Base-by-base conservation (phyloP, 2,797 vertebrate species). In the Brachymystax lenok region DNA sequence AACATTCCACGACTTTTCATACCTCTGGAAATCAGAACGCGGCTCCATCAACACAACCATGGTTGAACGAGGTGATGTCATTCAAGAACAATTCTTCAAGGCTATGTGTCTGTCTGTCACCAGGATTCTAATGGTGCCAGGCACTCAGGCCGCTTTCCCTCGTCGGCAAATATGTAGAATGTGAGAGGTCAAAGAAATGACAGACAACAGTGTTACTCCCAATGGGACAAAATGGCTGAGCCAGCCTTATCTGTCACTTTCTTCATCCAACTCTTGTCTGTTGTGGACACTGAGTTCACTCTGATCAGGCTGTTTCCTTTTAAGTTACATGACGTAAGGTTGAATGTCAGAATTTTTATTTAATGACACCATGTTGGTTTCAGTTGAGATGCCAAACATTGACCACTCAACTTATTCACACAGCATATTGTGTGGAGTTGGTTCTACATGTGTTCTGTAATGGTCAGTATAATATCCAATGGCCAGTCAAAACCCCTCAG, bases 101-200 rank as follows among this genome's bases (percentile, higher is more conserved):
- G 27, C 30, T 24, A n/a, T 24, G 17, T 2, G 17, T 1, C 24
- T 24, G 6, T 61, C 71, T 40, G 30, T 73, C 30, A 61, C 27
- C 13, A 30, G 52, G 54, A 73, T 13, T n/a, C 21, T 56, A 56
- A 33, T 59, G 52, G 12, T 30, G 52, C 17, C 14, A 61, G 19
- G 71, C 30, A 40, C 54, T 35, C 30, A 61, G 30, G 30, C 71
- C 71, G 33, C 71, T 61, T 40, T 40, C 33, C 56, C 71, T 61
- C 24, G 28, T 73, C 71, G 40, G 54, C 54, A 33, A 61, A 61
- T 2, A 40, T 33, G 71, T 14, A 28, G 56, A 73, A 30, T 40
- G 71, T 61, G 71, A 61, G 54, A 24, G 71, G 71, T 73, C 71
- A 73, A 40, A 33, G 19, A 13, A 73, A 30, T 40, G 71, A 73